Conservation (phyloP, 2,797 vertebrate species). For the Mus spretus region DNA sequence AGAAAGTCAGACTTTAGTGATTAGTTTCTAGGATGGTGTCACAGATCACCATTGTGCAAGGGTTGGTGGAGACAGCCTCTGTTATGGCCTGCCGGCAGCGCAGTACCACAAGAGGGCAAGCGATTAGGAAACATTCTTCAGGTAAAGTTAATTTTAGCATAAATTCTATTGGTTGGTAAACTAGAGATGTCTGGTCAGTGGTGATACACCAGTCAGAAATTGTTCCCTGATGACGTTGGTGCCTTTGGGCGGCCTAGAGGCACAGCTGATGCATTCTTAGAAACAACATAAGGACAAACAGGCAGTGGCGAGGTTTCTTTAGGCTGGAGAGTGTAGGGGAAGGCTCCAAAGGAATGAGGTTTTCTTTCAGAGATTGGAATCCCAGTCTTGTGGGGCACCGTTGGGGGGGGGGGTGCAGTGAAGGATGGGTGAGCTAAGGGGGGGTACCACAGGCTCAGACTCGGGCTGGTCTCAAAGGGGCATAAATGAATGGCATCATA, state of each 20-base stretch:
- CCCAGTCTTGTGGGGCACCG: background rate
- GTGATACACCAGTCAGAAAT: background rate
- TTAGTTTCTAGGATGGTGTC: background rate
- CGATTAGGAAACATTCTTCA: background rate
- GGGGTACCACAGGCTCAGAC: background rate
- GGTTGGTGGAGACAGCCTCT: background rate
- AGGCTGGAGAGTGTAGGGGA: background rate
- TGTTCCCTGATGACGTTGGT: background rate
- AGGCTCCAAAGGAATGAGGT: background rate
- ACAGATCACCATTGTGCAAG: background rate
- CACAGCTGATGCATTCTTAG: background rate
- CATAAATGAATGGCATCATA: background rate
- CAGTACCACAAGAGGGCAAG: background rate
- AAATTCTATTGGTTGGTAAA: background rate
- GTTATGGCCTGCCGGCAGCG: background rate
- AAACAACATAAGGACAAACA: background rate
- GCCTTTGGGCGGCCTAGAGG: background rate
- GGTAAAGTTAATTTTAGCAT: background rate
- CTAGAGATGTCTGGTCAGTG: background rate
- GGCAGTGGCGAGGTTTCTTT: background rate
- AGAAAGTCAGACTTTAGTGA: slow-evolving; percentile 45
- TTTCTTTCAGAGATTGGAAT: no score
- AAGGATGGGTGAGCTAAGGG: background rate
- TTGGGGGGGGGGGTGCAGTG: accelerated
- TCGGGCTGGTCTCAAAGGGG: background rate